Conservation (phyloP, 92 coral and sea anemone species). For the Chrysogorgia sp. region DNA sequence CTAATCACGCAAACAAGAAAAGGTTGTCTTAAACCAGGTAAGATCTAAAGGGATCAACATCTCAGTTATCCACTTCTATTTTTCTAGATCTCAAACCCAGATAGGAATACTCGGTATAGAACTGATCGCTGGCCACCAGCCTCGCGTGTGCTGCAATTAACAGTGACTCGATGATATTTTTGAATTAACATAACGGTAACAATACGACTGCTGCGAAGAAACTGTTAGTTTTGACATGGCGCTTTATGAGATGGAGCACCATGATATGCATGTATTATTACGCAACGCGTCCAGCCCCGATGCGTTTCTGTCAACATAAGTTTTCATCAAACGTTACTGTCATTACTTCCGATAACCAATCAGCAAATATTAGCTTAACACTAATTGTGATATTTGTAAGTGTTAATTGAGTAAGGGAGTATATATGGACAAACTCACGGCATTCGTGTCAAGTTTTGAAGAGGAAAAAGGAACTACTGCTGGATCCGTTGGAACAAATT, state of each 20-base stretch:
- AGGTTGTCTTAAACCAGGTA: no score
- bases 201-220: constrained; percentile 40
- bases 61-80: not conserved
- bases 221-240: constrained; percentile 40
- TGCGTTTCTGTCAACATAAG: constrained; percentile 41
- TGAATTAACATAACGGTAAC: constrained; percentile 38
- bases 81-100: not conserved
- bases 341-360: constrained; percentile 1
- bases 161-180: constrained; percentile 4
- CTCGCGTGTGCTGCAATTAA: constrained; percentile 32
- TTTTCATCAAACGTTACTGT: constrained; percentile 21
- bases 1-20: constrained; percentile 11
- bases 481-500: not conserved
- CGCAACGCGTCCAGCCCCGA: constrained; percentile 1
- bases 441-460: constrained; percentile 87
- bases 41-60: no score
- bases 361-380: constrained; percentile 38
- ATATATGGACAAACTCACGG: constrained; percentile 84
- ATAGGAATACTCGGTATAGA: not conserved
- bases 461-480: constrained; percentile 36
- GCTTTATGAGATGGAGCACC: constrained; percentile 17
- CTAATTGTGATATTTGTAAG: constrained; percentile 17
- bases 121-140: no score
- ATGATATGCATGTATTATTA: constrained; percentile 1
- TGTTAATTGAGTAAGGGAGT: constrained; percentile 1